phyloP scores from a whole-genome alignment of 2,113 vertebrate species.

The Naja naja region DNA sequence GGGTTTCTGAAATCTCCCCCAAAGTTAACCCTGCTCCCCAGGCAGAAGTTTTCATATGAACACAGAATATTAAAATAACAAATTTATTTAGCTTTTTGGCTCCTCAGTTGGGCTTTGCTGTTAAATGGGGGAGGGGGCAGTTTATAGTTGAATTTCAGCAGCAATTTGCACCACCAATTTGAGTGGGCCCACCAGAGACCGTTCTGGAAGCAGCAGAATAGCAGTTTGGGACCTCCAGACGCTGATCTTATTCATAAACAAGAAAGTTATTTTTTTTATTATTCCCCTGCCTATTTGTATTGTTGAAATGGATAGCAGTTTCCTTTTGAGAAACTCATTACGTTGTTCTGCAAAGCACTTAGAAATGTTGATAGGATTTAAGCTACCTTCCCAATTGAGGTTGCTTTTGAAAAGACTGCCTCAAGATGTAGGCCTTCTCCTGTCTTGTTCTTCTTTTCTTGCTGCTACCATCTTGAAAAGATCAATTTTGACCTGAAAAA shows the following conservation, averaged over 20 bases:
- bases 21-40: neutral
- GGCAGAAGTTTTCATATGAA: neutral
- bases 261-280: slow-evolving; percentile 54
- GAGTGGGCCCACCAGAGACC: neutral
- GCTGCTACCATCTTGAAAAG: slow-evolving; percentile 12
- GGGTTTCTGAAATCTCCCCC: neutral
- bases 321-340: neutral
- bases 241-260: neutral
- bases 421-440: rapidly evolving
- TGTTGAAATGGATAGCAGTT: neutral
- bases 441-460: neutral
- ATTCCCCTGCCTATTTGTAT: neutral
- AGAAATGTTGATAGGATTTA: neutral
- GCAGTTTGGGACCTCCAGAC: neutral
- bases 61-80: neutral
- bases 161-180: neutral
- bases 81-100: neutral
- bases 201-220: neutral
- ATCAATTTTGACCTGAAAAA: neutral
- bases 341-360: neutral
- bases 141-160: neutral
- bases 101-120: neutral
- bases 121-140: neutral
- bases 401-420: rapidly evolving
- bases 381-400: neutral